Evolutionary conservation across 2,797 vertebrate genomes (phyloP).

Genomic region (Pangasius djambal): DNA sequence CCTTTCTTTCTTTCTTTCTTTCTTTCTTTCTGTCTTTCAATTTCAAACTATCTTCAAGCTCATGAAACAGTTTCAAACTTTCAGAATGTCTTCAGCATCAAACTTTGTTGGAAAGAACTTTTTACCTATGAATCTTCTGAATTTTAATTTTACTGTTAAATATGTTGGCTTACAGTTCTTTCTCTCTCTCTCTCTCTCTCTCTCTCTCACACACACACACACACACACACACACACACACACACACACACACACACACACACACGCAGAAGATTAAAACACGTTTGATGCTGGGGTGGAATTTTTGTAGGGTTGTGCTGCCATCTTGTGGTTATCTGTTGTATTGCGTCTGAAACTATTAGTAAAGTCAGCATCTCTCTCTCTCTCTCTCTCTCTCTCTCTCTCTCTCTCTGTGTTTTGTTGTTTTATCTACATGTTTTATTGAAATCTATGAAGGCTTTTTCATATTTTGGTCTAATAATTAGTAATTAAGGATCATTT

Average conservation of each 20-base stretch:
- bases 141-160: too few species aligned
- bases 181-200: not conserved
- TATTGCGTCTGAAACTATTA: not conserved
- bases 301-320: slow-evolving; percentile 40
- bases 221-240: too few species aligned
- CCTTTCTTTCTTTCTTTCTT: too few species aligned
- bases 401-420: not conserved
- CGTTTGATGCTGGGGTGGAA: too few species aligned
- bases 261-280: not conserved
- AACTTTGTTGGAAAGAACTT: too few species aligned
- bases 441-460: not conserved
- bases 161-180: too few species aligned
- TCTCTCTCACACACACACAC: not conserved
- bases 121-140: too few species aligned
- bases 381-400: not conserved
- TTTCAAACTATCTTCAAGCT: too few species aligned
- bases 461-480: not conserved
- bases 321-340: slow-evolving; percentile 63
- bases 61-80: too few species aligned
- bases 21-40: too few species aligned
- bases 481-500: not conserved
- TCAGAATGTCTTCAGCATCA: too few species aligned
- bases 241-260: too few species aligned
- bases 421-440: not conserved
- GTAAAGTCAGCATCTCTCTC: not conserved